Base-by-base conservation (phyloP, 1,140 invertebrate species). In the Drosophila carrolli region DNA sequence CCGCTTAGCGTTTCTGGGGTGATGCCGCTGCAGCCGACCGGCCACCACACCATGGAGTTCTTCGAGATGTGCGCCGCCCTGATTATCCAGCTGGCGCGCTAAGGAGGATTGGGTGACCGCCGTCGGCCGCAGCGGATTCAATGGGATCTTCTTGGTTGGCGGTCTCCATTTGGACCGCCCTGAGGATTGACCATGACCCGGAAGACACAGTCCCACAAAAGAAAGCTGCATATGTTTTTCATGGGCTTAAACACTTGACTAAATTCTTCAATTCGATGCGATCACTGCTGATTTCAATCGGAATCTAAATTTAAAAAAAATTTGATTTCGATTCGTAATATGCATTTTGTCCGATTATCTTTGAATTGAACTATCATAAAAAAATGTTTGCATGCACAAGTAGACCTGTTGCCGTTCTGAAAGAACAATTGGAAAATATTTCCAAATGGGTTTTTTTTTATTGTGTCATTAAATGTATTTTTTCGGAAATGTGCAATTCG, bases 1-100 rank as follows among this genome's bases (percentile, higher is more conserved):
- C 91, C 94, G n/a, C 29, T 89, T 4, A 86, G 93, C 93, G 82
- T 92, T 1, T 68, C 65, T 47, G 92, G 79, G 9, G 66, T 86
- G 14, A 90, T 80, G 92, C 83, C 81, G 46, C 86, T 70, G 59
- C 91, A 93, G 63, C 89, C 93, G 76, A 91, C 91, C 10, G 95
- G 96, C 27, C 98, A 99, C 91, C 98, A 99, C 93, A 99, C 98
- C 4, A 99, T 99, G 97, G 98, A 99, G 94, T 99, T 99, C 93
- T 99, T 99, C 93, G 99, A 99, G 94, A 99, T 99, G 98, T 99
- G 99, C 93, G 98, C 99, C 23, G 97, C 97, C 29, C 94, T 99
- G 13, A 99, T 99, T 81, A 98, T 98, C 53, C 98, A 99, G 86
- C 94, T 99, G 53, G 98, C 99, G 32, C 96, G 98, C 93, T 99